Base-by-base conservation (phyloP, 2,797 vertebrate genomes). In the Myiotriccus ornatus region DNA sequence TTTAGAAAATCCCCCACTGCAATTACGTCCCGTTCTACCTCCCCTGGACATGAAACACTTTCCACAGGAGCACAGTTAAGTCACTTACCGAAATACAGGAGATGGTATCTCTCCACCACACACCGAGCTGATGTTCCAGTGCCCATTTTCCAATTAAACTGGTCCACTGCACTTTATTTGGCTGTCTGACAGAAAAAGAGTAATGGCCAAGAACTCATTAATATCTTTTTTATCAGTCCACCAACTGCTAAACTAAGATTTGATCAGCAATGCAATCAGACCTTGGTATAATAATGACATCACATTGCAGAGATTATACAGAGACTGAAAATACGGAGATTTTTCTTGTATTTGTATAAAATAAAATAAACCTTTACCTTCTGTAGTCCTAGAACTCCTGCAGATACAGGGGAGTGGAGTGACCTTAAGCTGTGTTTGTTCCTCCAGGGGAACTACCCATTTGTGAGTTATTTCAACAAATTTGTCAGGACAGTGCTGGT, bases 181-280 rank as follows among this genome's bases (percentile, higher is more conserved):
- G 64, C 80, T 90, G 73, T 81, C 75, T 95, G 91, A 79, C 88
- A 94, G 88, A 74, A 87, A 75, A 65, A 63, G 59, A 84, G 57
- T 39, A 92, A 87, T 84, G 85, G 90, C 86, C 93, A 94, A 94
- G 79, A 88, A 80, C 70, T 79, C 88, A 70, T 95, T 88, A 91
- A 75, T 94, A 92, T 69, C 57, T 95, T 92, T 92, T 82, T 86
- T 83, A 81, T 94, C 94, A 75, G 39, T 27, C 62, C 57, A 16
- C 50, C 90, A 80, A 79, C 77, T 75, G 53, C 92, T 94, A 67
- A 80, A 65, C 84, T 90, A 41, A 78, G 84, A 86, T 91, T 68
- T 84, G 90, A 94, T 73, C 79, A 94, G 90, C 77, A 83, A 15
- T 15, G 27, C 76, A 87, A 91, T 87, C 63, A 69, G 79, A 70